Conservation (phyloP, 2,797 vertebrate genomes). For the Melanotaenia pygmaea region DNA sequence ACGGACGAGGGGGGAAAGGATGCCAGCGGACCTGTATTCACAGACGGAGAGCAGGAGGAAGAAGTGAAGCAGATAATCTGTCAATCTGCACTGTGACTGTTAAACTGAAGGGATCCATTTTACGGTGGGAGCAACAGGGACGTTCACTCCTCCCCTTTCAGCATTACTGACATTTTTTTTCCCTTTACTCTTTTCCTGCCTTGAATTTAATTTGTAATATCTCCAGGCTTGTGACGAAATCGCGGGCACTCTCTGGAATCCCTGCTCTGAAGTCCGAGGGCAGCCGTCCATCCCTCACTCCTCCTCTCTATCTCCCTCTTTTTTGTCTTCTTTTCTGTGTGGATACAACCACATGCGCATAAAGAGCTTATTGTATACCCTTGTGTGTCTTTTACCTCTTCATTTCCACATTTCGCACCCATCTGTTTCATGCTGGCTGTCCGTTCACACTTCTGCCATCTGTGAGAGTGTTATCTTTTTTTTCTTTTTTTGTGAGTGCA, state of each 20-base stretch:
- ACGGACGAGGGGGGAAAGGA: slow-evolving; percentile 28
- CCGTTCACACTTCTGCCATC: slow-evolving; percentile 78
- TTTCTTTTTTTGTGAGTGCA: slow-evolving; percentile 24
- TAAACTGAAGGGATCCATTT: slow-evolving; percentile 63
- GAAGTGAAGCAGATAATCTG: slow-evolving; percentile 44
- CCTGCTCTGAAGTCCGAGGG: slow-evolving; percentile 64
- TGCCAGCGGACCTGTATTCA: slow-evolving; percentile 45
- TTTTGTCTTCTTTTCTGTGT: slow-evolving; percentile 31
- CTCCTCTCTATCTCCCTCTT: slow-evolving; percentile 13
- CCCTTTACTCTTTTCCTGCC: neutral
- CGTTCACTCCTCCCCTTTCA: neutral
- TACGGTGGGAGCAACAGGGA: slow-evolving; percentile 71
- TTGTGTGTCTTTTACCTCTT: slow-evolving; percentile 50
- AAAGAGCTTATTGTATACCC: slow-evolving; percentile 41
- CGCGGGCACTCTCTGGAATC: slow-evolving; percentile 63
- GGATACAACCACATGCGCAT: slow-evolving; percentile 33
- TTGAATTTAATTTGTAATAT: slow-evolving; percentile 22
- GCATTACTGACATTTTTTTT: neutral
- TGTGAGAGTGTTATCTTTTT: slow-evolving; percentile 58
- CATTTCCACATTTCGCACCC: slow-evolving; percentile 68
- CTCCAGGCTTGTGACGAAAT: slow-evolving; percentile 65
- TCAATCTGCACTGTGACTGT: slow-evolving; percentile 38
- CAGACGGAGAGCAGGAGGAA: slow-evolving; percentile 44
- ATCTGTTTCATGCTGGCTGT: slow-evolving; percentile 76
- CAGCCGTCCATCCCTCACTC: slow-evolving; percentile 30